Evolutionary conservation across 2,888 invertebrate species (phyloP), one percentile per base, ranked within the genome.

Genomic region (Corbicula japonica): DNA sequence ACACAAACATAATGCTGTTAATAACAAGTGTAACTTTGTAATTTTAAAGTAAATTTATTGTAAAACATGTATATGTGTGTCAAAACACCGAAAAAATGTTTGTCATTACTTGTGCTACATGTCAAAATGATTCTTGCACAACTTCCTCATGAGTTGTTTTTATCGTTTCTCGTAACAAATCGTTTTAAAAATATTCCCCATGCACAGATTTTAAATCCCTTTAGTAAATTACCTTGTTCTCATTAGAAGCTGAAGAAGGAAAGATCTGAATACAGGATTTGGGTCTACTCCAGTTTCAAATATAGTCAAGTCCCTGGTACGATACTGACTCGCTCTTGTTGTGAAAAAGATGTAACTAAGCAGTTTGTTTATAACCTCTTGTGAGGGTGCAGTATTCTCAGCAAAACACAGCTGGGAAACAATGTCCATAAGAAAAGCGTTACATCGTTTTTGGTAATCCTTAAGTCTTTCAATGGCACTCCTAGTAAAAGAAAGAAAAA

Each of bases 211-310:
- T n/a, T n/a, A n/a, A n/a, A n/a, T n/a, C n/a, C n/a, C n/a, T n/a
- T n/a, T n/a, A n/a, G n/a, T n/a, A n/a, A n/a, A n/a, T n/a, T 76
- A 90, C 90, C 83, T 86, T 61, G 88, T 81, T 54, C 83, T 73
- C 26, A 91, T 86, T 15, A 91, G 83, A 34, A 89, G 85, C 65
- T 91, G 88, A 6, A 91, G 81, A 30, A 90, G 74, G 61, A 90
- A 89, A 5, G 90, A 90, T 38, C 91, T 72, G 6, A 91, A 85
- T 1, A 91, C 90, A 15, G 90, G 91, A 10, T 85, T 90, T 1
- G 89, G 89, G 71, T 90, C 91, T 70, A 90, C 76, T 12, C 80
- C 75, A 63, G 87, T 87, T 35, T 86, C 80, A 61, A 87, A 84
- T 52, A 89, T 73, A n/a, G 83, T 84, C 85, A 90, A 71, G 6